A percentile compares a stretch with the other conserved stretches of the same genome.
Conservation (phyloP, 2,113 vertebrate genomes). For the Alosa alosa region DNA sequence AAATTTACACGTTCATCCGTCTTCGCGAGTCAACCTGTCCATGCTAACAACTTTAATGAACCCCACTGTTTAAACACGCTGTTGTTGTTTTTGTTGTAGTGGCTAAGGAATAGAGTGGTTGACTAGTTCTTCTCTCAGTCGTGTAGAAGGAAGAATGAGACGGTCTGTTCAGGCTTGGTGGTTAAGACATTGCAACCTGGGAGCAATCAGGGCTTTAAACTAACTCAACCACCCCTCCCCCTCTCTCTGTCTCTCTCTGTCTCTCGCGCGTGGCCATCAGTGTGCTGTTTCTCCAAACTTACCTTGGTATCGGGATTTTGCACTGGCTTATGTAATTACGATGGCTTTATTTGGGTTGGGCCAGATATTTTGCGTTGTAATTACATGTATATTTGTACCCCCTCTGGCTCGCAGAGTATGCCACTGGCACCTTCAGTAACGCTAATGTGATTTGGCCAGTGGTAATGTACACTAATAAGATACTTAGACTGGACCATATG, state of each 20-base stretch:
- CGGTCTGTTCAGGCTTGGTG: neutral
- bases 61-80: slow-evolving; percentile 49
- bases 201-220: neutral
- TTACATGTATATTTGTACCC: slow-evolving; percentile 57
- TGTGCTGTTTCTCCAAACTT: slow-evolving; percentile 39
- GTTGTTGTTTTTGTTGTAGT: slow-evolving; percentile 2
- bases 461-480: slow-evolving; percentile 70
- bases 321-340: slow-evolving; percentile 11
- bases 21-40: slow-evolving; percentile 61
- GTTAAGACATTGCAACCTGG: neutral
- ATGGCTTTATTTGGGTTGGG: slow-evolving; percentile 7
- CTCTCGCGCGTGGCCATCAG: neutral
- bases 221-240: neutral
- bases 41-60: slow-evolving; percentile 55
- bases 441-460: slow-evolving; percentile 66
- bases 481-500: slow-evolving; percentile 72
- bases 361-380: slow-evolving; percentile 50
- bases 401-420: slow-evolving; percentile 55
- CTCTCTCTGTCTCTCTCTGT: neutral
- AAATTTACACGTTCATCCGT: slow-evolving; percentile 66
- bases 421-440: slow-evolving; percentile 55
- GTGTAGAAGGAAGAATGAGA: neutral
- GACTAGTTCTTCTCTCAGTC: slow-evolving; percentile 44
- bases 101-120: neutral
- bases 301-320: slow-evolving; percentile 35